Percentiles rank a stretch among this genome's conserved stretches.
phyloP scores from a whole-genome alignment of 2,113 vertebrate species.

The Podarcis raffonei region DNA sequence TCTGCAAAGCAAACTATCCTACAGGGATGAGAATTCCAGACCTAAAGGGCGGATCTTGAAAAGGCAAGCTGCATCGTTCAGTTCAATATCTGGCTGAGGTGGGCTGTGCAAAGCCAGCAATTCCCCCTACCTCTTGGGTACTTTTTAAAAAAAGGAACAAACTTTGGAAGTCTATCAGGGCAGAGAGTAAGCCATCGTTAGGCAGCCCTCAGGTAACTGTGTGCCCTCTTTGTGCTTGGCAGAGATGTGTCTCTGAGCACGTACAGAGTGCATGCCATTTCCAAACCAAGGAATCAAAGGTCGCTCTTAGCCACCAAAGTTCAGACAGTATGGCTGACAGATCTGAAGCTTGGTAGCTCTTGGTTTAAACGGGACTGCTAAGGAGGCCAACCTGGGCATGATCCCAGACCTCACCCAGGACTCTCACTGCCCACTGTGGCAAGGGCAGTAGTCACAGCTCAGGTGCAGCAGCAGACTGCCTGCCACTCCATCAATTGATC shows the following conservation, averaged over 20 bases:
- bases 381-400: not conserved
- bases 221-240: too few relatives aligned
- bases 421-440: not conserved
- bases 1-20: not conserved
- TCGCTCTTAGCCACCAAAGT: too few relatives aligned
- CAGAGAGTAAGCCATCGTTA: too few relatives aligned
- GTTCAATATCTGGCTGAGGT: not conserved
- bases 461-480: conserved; percentile 30
- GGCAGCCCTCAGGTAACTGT: too few relatives aligned
- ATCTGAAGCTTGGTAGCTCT: not conserved
- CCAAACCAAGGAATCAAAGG: too few relatives aligned
- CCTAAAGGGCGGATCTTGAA: not conserved
- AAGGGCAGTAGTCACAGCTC: not conserved
- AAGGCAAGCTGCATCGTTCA: not conserved
- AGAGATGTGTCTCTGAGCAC: too few relatives aligned
- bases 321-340: not conserved
- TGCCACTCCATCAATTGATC: conserved; percentile 42
- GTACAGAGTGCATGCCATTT: too few relatives aligned
- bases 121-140: not conserved
- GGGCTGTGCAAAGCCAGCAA: too few relatives aligned
- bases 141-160: not conserved
- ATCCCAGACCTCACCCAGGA: not conserved
- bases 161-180: too few relatives aligned
- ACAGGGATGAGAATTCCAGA: not conserved
- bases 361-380: not conserved